Base-by-base conservation (phyloP, 2,113 vertebrate genomes). In the Tor tambroides region DNA sequence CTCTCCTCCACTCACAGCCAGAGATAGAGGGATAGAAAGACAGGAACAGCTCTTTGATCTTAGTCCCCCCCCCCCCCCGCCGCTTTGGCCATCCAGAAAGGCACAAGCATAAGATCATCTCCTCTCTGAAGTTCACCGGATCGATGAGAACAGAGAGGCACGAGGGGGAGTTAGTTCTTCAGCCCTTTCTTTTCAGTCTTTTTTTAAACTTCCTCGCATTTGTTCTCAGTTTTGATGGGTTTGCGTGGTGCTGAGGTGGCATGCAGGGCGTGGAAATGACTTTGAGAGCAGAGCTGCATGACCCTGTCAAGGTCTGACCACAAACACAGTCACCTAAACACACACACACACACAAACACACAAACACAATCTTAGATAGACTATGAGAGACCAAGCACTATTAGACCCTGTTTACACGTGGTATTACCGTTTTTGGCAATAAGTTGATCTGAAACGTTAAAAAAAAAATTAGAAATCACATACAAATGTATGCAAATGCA, bases 81-180 rank as follows among this genome's bases (percentile, higher is more conserved):
- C 63, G 74, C 61, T 87, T 84, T 84, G 82, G 63, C 65, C 82
- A 84, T 59, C 11, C 35, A 46, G 21, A 88, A 80, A 84, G 81
- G 38, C 38, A 67, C 86, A 61, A 56, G 72, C 81, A 61, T 32
- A 49, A 80, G 87, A 88, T 85, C 82, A 80, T 59, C 75, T 23
- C 46, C 82, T 84, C 87, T 88, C 82, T 88, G 87, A 88, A 88
- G 87, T 88, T 79, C 69, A 32, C 26, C 65, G 15, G 75, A 78
- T 88, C 61, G 63, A 88, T 88, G 38, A 75, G 69, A 41, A 19
- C 49, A 38, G 49, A 4, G 75, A 67, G 72, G 67, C 38, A 38
- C 3, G 41, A 11, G 23, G 76, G 76, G 61, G 30, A 15, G 23
- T 54, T 35, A 2, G 19, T 75, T 82, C 86, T 83, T 76, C 86